phyloP scores from a whole-genome alignment of 1,140 invertebrate species.

The Hycleus cichorii region DNA sequence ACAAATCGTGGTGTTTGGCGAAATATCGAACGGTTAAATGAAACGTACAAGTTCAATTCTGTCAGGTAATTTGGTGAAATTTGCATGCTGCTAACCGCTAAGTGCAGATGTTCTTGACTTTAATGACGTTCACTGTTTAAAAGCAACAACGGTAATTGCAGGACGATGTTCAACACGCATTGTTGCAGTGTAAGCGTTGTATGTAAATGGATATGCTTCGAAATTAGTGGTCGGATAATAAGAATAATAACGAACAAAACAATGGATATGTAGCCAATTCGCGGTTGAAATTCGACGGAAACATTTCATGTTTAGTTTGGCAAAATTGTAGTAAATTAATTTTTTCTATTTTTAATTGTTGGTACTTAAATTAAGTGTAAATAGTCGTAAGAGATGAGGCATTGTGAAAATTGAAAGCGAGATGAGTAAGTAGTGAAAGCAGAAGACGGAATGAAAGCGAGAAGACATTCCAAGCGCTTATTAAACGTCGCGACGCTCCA shows the following conservation, averaged over 20 bases:
- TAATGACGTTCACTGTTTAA: slow-evolving; percentile 16
- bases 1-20: no score
- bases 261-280: no score
- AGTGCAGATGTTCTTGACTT: slow-evolving; percentile 13
- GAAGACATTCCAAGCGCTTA: slow-evolving; percentile 26
- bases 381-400: not conserved
- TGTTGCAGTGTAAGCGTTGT: slow-evolving; percentile 9
- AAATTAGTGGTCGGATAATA: no score
- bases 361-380: not conserved
- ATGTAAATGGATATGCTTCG: no score
- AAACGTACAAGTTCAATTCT: not conserved
- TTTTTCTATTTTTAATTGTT: no score
- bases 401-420: no score
- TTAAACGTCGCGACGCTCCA: slow-evolving; percentile 23
- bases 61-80: slow-evolving; percentile 14
- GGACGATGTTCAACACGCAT: slow-evolving; percentile 15
- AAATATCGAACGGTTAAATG: no score
- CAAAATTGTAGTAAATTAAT: no score
- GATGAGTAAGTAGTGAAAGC: slow-evolving; percentile 13
- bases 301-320: no score
- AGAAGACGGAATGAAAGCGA: slow-evolving; percentile 22
- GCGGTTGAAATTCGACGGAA: no score
- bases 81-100: slow-evolving; percentile 14
- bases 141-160: slow-evolving; percentile 7
- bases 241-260: no score